phyloP scores from a whole-genome alignment of 2,113 vertebrate species.

The Charina bottae region DNA sequence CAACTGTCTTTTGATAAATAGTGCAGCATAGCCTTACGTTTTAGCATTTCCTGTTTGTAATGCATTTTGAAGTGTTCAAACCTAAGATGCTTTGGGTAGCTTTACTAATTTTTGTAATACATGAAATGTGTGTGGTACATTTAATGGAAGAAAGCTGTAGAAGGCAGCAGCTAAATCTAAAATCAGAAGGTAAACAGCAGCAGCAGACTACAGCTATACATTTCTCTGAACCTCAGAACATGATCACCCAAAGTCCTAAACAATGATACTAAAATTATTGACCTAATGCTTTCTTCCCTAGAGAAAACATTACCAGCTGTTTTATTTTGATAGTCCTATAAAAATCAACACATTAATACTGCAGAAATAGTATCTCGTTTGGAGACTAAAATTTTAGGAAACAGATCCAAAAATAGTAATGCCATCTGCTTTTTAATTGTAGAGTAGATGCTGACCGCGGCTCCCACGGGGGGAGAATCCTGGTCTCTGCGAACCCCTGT shows the following conservation, averaged over 20 bases:
- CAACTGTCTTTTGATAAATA: background rate
- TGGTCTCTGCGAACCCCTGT: no score
- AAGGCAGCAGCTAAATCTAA: background rate
- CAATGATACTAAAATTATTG: background rate
- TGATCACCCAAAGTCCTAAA: background rate
- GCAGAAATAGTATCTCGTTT: background rate
- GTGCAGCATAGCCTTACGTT: background rate
- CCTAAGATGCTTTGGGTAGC: background rate
- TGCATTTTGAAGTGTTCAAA: conserved; percentile 4
- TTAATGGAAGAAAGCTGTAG: background rate
- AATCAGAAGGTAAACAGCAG: background rate
- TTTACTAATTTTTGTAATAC: conserved; percentile 13
- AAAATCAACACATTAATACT: conserved; percentile 38
- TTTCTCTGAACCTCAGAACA: background rate
- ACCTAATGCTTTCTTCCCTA: background rate
- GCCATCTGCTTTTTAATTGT: conserved; percentile 40
- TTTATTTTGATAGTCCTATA: conserved; percentile 21
- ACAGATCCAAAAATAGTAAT: conserved; percentile 17
- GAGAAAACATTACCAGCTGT: conserved; percentile 15
- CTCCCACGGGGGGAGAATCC: no score
- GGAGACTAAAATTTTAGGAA: background rate
- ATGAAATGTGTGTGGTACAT: conserved; percentile 8
- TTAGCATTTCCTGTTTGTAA: background rate
- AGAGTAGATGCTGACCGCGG: no score
- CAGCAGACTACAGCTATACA: background rate